Conservation (phyloP, 2,113 vertebrate species). For the Circaetus cinerascens region DNA sequence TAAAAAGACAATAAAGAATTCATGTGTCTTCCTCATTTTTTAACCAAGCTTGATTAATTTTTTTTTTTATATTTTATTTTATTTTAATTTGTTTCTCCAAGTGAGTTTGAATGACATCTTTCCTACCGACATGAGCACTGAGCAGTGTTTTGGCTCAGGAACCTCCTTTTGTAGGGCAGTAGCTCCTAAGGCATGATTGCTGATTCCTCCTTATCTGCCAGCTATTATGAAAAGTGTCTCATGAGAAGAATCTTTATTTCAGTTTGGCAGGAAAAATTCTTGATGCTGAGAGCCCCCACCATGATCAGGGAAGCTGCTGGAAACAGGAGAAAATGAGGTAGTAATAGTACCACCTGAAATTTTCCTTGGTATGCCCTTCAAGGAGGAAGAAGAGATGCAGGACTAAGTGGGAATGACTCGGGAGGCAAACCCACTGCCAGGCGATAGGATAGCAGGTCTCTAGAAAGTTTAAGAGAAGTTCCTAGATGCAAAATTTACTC, state of each 20-base stretch:
- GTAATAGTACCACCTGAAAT: not conserved
- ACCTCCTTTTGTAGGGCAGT: not conserved
- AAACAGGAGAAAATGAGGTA: not conserved
- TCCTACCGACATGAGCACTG: not conserved
- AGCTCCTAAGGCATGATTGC: not conserved
- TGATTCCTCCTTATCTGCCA: not conserved
- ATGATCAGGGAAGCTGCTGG: not conserved
- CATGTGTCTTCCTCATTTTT: not conserved
- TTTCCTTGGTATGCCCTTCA: not conserved
- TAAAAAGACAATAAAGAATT: not conserved
- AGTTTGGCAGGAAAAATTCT: not conserved
- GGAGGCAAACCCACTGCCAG: not conserved
- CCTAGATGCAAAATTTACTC: not conserved
- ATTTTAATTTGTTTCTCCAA: not conserved
- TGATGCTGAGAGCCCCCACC: not conserved
- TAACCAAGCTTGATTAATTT: not conserved
- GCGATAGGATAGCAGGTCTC: not conserved
- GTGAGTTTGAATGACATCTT: not conserved
- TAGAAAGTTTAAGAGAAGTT: not conserved
- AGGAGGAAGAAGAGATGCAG: not conserved
- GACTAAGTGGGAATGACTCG: not conserved
- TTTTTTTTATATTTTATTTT: not conserved
- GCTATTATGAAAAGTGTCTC: not conserved
- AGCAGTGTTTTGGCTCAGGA: not conserved
- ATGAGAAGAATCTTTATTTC: not conserved